Evolutionary conservation across 2,888 invertebrate species (phyloP).

Genomic region (Temnothorax ravouxi): DNA sequence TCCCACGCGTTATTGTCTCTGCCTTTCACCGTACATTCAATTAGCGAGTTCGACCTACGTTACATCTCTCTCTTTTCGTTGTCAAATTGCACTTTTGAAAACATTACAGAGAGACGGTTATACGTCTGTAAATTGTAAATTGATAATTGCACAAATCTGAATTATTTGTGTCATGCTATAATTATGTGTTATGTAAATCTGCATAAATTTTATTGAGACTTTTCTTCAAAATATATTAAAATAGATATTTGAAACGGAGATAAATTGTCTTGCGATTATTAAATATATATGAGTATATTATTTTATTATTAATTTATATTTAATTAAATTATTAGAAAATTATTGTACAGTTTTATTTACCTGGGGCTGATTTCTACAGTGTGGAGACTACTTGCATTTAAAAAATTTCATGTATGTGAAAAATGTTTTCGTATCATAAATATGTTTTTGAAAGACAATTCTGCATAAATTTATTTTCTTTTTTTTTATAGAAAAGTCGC

Average conservation of each 20-base stretch:
- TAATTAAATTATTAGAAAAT: conserved; percentile 19
- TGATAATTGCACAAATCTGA: not conserved
- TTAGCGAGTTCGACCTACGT: not conserved
- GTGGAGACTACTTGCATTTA: too few species aligned
- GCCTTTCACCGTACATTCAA: not conserved
- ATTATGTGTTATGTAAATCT: not conserved
- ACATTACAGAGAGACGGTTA: not conserved
- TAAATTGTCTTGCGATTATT: not conserved
- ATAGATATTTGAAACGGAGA: not conserved
- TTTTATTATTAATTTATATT: conserved; percentile 12
- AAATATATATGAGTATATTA: not conserved
- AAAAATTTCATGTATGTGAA: not conserved
- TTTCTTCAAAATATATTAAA: not conserved
- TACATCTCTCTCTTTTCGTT: not conserved
- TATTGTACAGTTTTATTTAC: not conserved
- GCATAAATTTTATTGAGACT: not conserved
- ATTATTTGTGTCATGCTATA: not conserved
- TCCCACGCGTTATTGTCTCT: conserved; percentile 5
- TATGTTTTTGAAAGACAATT: not conserved
- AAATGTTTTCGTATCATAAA: not conserved
- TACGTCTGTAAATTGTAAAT: not conserved
- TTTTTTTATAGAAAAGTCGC: not conserved
- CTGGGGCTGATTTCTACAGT: not conserved
- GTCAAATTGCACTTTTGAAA: not conserved
- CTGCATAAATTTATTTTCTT: not conserved